phyloP scores from a whole-genome alignment of 2,888 invertebrate genomes.

The Mantis religiosa region DNA sequence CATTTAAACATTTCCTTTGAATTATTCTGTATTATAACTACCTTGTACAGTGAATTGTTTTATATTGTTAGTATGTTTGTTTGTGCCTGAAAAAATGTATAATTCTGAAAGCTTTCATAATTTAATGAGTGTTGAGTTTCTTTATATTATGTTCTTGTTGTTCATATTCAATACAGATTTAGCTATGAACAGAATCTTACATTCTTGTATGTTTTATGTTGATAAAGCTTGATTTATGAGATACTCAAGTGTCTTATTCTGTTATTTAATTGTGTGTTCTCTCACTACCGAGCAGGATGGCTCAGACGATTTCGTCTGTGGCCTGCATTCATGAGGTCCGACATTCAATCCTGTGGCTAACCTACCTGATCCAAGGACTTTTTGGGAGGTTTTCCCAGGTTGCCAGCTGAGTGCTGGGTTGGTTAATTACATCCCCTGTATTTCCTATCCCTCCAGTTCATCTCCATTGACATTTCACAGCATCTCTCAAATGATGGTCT shows the following conservation, averaged over 20 bases:
- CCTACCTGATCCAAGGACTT: no score
- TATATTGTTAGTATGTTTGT: background rate
- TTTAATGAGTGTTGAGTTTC: background rate
- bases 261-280: background rate
- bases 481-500: no score
- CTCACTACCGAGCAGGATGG: no score
- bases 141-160: background rate
- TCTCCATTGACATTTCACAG: no score
- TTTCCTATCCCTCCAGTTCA: no score
- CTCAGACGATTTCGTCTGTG: no score
- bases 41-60: background rate
- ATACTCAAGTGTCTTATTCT: background rate
- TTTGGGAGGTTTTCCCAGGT: no score
- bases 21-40: background rate
- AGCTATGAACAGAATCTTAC: background rate
- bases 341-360: no score
- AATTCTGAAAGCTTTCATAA: background rate
- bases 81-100: background rate
- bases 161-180: background rate
- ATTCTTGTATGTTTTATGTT: background rate
- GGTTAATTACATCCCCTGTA: no score
- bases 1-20: background rate
- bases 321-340: no score
- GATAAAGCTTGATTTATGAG: background rate
- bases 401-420: no score